phyloP scores from a whole-genome alignment of 2,113 vertebrate genomes.

The Pionites leucogaster region DNA sequence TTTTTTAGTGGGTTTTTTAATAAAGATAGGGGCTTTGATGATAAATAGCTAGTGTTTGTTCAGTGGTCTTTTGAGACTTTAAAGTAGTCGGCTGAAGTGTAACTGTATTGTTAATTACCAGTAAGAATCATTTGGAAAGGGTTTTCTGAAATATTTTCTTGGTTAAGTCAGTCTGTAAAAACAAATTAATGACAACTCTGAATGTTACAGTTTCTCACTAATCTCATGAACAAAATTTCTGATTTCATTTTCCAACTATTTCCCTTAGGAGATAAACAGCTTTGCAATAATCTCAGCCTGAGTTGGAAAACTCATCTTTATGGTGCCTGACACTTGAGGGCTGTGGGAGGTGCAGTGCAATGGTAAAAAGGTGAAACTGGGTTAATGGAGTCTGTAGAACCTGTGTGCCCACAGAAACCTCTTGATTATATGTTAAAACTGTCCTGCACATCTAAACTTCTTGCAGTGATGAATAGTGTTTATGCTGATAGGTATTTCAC shows the following conservation, averaged over 20 bases:
- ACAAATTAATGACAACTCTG: background rate
- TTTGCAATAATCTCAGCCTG: background rate
- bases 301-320: background rate
- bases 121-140: background rate
- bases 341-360: background rate
- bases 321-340: background rate
- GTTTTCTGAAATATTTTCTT: background rate
- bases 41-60: background rate
- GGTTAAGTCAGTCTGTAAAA: background rate
- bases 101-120: background rate
- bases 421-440: background rate
- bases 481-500: background rate
- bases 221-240: background rate
- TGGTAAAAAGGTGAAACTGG: background rate
- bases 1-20: background rate
- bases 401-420: background rate
- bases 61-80: background rate
- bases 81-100: background rate
- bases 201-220: background rate
- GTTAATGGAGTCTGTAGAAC: background rate
- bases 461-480: background rate
- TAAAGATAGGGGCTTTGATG: background rate
- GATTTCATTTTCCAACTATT: background rate
- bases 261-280: background rate
- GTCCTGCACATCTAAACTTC: background rate